Evolutionary conservation across 2,113 vertebrate genomes (phyloP).

Genomic region (Antechinus flavipes): DNA sequence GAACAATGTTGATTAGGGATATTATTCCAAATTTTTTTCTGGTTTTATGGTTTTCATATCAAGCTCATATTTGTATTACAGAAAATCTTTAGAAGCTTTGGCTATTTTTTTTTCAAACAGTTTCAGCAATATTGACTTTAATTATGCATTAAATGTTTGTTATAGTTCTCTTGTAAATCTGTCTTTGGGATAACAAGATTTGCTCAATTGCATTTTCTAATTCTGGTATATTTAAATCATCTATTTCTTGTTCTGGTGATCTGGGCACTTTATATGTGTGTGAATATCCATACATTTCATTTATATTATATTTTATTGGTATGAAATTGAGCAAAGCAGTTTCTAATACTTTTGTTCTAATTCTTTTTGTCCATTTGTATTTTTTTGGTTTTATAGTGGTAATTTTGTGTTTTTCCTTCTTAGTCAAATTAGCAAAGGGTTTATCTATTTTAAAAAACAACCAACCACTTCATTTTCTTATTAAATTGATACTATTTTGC

Average conservation of each 20-base stretch:
- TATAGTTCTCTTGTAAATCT: neutral
- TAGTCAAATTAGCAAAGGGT: neutral
- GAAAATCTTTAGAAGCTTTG: neutral
- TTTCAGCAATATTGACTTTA: neutral
- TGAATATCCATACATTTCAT: neutral
- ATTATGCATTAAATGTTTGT: neutral
- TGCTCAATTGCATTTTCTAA: neutral
- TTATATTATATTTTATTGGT: neutral
- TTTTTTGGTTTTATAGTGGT: neutral
- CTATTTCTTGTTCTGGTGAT: neutral
- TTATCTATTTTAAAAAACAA: neutral
- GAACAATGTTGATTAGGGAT: neutral
- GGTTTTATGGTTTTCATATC: neutral
- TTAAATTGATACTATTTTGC: neutral
- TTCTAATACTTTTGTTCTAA: neutral
- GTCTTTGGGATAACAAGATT: neutral
- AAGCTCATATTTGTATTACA: neutral
- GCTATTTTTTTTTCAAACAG: neutral
- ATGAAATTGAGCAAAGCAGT: neutral
- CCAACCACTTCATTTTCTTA: neutral
- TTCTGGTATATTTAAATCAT: neutral
- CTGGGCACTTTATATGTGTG: neutral
- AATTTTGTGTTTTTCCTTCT: neutral
- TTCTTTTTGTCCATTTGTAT: neutral
- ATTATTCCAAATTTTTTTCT: neutral